Conservation (phyloP, 2,113 vertebrate genomes). For the Ammospiza caudacuta region DNA sequence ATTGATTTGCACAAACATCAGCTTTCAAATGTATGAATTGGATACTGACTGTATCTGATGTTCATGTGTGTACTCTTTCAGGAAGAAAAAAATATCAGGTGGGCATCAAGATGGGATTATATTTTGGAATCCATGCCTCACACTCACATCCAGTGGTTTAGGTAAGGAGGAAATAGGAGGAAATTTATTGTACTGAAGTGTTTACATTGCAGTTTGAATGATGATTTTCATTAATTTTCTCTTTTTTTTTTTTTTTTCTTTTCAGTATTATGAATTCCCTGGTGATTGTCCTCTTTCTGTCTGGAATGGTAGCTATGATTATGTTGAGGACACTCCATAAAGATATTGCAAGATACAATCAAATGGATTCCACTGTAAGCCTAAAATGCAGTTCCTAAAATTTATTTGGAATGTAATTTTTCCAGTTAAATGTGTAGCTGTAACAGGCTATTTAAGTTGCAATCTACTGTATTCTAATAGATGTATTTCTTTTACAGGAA, state of each 20-base stretch:
- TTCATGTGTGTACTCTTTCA: slow-evolving; percentile 48
- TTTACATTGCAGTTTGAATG: background rate
- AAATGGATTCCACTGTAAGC: slow-evolving; percentile 90
- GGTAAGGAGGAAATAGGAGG: slow-evolving; percentile 78
- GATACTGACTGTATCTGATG: background rate
- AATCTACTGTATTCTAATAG: background rate
- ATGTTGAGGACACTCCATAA: slow-evolving; percentile 97
- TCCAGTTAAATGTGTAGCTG: background rate
- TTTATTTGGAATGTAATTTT: background rate
- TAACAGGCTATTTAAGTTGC: background rate
- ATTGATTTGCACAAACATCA: background rate
- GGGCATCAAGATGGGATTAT: slow-evolving; percentile 99
- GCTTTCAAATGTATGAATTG: background rate
- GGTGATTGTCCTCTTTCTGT: slow-evolving; percentile 98
- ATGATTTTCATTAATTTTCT: background rate
- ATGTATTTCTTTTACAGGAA: slow-evolving; percentile 80
- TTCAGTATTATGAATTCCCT: slow-evolving; percentile 98
- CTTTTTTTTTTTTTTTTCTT: background rate
- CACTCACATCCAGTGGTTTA: slow-evolving; percentile 99
- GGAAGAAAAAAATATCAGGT: slow-evolving; percentile 88
- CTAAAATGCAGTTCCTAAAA: background rate
- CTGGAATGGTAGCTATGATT: slow-evolving; percentile 99
- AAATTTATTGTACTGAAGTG: background rate
- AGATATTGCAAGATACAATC: slow-evolving; percentile 98
- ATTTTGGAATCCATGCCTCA: slow-evolving; percentile 99